phyloP scores from a whole-genome alignment of 2,113 vertebrate species.

The Puffinus mauretanicus region DNA sequence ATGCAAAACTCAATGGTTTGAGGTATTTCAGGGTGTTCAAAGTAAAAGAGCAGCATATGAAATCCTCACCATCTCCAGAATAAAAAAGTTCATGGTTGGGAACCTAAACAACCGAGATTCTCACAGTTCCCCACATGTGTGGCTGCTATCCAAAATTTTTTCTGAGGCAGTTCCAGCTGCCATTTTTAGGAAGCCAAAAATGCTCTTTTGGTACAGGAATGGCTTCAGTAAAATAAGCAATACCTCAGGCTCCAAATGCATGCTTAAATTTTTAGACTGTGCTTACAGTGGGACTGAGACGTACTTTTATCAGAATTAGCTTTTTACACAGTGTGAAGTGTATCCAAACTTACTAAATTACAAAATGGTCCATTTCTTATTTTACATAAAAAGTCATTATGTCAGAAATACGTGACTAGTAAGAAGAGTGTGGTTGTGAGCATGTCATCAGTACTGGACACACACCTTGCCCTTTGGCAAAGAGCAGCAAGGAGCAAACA shows the following conservation, averaged over 20 bases:
- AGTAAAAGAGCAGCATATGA: not conserved
- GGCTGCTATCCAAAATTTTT: conserved; percentile 8
- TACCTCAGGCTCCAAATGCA: not conserved
- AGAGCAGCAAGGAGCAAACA: not conserved
- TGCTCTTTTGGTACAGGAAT: not conserved
- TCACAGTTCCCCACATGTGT: not conserved
- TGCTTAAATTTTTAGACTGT: not conserved
- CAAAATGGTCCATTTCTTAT: not conserved
- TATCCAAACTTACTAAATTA: not conserved
- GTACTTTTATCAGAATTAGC: not conserved
- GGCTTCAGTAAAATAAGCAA: conserved; percentile 26
- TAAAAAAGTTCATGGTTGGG: not conserved
- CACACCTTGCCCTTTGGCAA: not conserved
- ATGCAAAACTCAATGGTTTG: not conserved
- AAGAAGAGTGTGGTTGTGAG: not conserved
- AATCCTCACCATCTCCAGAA: not conserved
- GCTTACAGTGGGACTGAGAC: not conserved
- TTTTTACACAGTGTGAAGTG: not conserved
- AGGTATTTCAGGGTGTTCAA: not conserved
- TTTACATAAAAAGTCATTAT: not conserved
- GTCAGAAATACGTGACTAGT: not conserved
- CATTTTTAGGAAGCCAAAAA: conserved; percentile 42
- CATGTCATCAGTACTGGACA: not conserved
- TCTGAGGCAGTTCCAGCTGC: not conserved
- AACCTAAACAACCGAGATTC: not conserved